Base-by-base conservation (phyloP, 2,797 vertebrate genomes). In the Spatula clypeata region DNA sequence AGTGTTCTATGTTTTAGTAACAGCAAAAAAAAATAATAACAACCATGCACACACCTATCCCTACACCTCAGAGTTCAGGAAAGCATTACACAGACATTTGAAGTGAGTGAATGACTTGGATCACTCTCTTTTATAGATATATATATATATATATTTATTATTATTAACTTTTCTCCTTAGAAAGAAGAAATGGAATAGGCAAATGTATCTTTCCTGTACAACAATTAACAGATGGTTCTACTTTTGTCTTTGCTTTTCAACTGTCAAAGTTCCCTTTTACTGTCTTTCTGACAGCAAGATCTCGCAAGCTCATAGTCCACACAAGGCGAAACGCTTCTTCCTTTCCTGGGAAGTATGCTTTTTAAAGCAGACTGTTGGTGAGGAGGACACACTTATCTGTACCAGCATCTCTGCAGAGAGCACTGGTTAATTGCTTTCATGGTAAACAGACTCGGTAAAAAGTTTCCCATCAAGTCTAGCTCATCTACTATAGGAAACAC, bases 21-120 rank as follows among this genome's bases (percentile, higher is more conserved):
- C 40, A 54, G 71, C 62, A 65, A 44, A 90, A 55, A 9, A 44
- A 9, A 44, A 44, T 44, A 44, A 77, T 74, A 67, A 27, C 57
- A 61, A 34, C 32, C 0, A 1, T 0, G 0, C 44, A 34, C 58
- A 79, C 0, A 0, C 17, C 9, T n/a, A 79, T 23, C 29, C 11
- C 42, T 21, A 8, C 12, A 70, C 58, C 53, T 20, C 44, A 61
- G 29, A 73, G 14, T 38, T 85, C 54, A 90, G 60, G 26, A 88
- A 86, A 81, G 45, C 14, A 19, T 81, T 81, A 88, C 66, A 55
- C 27, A 60, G 72, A 18, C n/a, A 19, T 82, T 82, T 71, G 51
- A 44, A 53, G 7, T 5, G 4, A 34, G 5, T 13, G 0, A 65
- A 85, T 55, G 1, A 24, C 47, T 49, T 62, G 69, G 79, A 86